Evolutionary conservation across 1,140 invertebrate species (phyloP), one percentile per base, ranked within the genome.

Genomic region (Temnothorax longispinosus): DNA sequence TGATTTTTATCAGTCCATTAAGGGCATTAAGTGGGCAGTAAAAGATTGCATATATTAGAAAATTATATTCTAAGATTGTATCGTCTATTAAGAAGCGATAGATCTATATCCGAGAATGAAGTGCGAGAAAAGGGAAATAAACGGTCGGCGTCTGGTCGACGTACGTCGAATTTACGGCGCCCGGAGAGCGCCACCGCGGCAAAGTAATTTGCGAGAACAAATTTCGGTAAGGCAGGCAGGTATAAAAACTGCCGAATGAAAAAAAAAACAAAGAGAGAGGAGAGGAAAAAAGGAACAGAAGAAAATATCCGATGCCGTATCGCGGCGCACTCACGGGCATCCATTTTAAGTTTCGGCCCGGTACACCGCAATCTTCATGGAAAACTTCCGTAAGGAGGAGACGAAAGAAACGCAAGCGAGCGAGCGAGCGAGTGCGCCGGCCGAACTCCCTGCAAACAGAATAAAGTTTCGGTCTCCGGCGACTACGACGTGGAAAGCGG

Each of bases 291-390:
- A 62, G 44, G 7, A 72, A 71, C 38, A 4, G 10, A 58, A 15
- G 18, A 81, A 81, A 72, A 81, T 72, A 38, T 50, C 72, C 81
- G 58, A 76, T 72, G 67, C 69, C 54, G 71, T 76, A 75, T 85
- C 71, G 58, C 72, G 71, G 58, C 81, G 56, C 56, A 60, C 71
- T 76, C 69, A 54, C 78, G 74, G 72, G 78, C 88, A 89, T 89
- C 65, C 71, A 81, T 87, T 87, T 89, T 71, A 88, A 89, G 88
- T 89, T 89, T 88, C 86, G 86, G 54, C 78, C 74, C 56, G 56
- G 41, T 82, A 64, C 69, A 86, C 72, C 72, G 80, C 86, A 89
- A 89, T 89, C 86, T 88, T 87, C 44, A 84, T 75, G 67, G 52
- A 88, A 89, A 89, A 88, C 67, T 89, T 88, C 58, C 50, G 58